Evolutionary conservation across 2,113 vertebrate species (phyloP).

Genomic region (Azemiops feae): DNA sequence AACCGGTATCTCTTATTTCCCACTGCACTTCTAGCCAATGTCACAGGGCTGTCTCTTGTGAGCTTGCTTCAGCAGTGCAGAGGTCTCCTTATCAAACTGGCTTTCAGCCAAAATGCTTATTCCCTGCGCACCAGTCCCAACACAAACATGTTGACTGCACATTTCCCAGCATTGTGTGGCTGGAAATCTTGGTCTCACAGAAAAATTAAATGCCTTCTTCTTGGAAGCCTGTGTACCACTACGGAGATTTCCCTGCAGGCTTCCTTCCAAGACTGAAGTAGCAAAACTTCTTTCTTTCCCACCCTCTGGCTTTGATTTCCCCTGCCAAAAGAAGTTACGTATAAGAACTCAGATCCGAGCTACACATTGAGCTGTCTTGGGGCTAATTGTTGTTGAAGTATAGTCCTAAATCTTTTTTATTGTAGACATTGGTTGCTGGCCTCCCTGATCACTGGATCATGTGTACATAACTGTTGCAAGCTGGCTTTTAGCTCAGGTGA

Average conservation of each 20-base stretch:
- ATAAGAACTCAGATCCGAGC: neutral
- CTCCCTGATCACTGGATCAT: neutral
- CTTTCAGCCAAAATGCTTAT: neutral
- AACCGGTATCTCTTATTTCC: neutral
- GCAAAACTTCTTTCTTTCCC: neutral
- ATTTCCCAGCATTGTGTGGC: neutral
- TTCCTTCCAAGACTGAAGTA: neutral
- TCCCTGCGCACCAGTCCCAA: neutral
- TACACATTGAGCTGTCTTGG: neutral
- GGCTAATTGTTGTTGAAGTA: neutral
- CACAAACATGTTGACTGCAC: neutral
- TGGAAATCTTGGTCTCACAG: neutral
- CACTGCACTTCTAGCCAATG: neutral
- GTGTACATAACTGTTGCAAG: neutral
- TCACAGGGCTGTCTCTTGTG: neutral
- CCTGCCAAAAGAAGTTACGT: neutral
- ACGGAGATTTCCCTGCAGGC: neutral
- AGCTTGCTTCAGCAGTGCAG: neutral
- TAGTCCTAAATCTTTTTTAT: neutral
- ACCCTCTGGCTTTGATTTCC: neutral
- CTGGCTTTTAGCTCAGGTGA: neutral
- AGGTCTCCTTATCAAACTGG: neutral
- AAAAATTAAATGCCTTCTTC: neutral
- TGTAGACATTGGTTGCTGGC: neutral
- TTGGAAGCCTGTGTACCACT: neutral